phyloP scores from a whole-genome alignment of 2,113 vertebrate species.

The Pygoscelis antarcticus region DNA sequence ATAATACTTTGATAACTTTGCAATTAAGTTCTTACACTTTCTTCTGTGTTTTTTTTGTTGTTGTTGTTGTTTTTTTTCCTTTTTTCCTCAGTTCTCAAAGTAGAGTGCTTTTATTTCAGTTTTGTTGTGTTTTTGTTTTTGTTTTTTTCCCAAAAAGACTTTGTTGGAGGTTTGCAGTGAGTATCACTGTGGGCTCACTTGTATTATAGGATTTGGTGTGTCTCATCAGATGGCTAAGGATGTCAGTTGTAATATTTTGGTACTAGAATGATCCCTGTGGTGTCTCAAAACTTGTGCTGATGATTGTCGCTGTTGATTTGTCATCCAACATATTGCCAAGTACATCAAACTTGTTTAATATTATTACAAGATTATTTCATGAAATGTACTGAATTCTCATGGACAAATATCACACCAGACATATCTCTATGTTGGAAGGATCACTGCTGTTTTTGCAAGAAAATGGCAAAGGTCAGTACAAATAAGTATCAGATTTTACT shows the following conservation, averaged over 20 bases:
- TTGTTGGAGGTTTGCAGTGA: not conserved
- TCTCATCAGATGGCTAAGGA: not conserved
- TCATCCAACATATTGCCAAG: not conserved
- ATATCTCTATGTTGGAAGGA: not conserved
- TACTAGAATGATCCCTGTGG: not conserved
- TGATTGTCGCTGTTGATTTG: not conserved
- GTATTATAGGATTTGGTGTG: not conserved
- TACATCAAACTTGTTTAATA: not conserved
- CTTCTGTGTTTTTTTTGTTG: not conserved
- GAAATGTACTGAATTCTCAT: not conserved
- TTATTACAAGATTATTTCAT: not conserved
- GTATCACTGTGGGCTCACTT: not conserved
- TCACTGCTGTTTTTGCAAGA: not conserved
- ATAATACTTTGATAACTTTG: not conserved
- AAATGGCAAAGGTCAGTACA: not conserved
- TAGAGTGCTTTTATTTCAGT: not conserved
- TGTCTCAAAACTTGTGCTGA: not conserved
- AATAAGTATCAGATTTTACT: not conserved
- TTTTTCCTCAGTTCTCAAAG: not conserved
- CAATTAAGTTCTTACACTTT: not conserved
- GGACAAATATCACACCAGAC: not conserved
- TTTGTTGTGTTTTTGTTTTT: not conserved
- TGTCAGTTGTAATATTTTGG: not conserved
- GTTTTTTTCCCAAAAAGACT: accelerated
- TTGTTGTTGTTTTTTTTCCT: accelerated